Base-by-base conservation (phyloP, 2,113 vertebrate genomes). In the Sarotherodon lohbergeri region DNA sequence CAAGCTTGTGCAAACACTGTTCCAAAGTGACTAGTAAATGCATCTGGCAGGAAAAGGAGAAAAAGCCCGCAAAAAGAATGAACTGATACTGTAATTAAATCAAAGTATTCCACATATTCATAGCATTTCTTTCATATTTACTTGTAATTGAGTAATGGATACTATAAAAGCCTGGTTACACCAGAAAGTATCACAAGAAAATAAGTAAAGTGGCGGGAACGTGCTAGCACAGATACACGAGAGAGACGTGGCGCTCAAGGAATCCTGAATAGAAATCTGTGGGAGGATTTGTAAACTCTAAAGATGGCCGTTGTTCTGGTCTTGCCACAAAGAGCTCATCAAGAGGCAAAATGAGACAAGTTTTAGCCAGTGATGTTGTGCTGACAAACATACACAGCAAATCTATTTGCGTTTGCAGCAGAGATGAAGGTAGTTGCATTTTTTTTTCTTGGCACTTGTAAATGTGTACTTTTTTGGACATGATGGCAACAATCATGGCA, bases 1-100 rank as follows among this genome's bases (percentile, higher is more conserved):
- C 86, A 86, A 85, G 73, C 81, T 89, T 90, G 86, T 84, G 85
- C 80, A 90, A 92, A 91, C 86, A 87, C 32, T 9, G 48, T 9
- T 29, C 36, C n/a, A 22, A 88, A 71, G 82, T 81, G 46, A 11
- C 59, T 32, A 43, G 83, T 66, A 46, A 46, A 57, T 39, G 86
- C 32, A 48, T 56, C 71, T 89, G 14, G 57, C 1, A 1, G 24
- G 17, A 27, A 13, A 24, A 50, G 8, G 2, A 52, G 57, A 34
- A n/a, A 32, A n/a, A 34, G 5, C 19, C 29, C 7, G 1, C 27
- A 52, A 55, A 63, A 52, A 61, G 16, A 83, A 56, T 56, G 46
- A 88, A 43, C 22, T 68, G 19, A 29, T 29, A 9, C 41, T 19
- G 17, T 81, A 13, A 79, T 82, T 46, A 48, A 14, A 80, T 61